Evolutionary conservation across 2,797 vertebrate genomes (phyloP).

Genomic region (Sternotherus odoratus): DNA sequence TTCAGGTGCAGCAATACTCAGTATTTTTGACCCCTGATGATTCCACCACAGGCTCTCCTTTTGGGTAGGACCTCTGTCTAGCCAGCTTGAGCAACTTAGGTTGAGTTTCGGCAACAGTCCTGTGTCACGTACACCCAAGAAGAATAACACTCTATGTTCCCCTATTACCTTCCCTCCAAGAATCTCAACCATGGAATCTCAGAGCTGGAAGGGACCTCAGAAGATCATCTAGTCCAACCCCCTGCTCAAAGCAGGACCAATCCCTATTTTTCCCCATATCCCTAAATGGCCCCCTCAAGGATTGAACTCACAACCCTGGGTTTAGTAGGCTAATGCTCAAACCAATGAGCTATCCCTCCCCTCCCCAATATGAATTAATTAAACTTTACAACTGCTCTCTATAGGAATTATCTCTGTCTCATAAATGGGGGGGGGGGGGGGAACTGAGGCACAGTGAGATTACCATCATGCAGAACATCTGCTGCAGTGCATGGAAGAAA

Average conservation of each 20-base stretch:
- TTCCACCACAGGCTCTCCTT: conserved; percentile 14
- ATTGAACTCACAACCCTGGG: too few species aligned
- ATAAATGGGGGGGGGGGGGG: not conserved
- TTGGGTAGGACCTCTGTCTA: conserved; percentile 28
- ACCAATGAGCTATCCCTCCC: too few species aligned
- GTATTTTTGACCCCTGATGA: conserved; percentile 9
- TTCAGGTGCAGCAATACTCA: conserved; percentile 72
- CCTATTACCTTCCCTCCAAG: not conserved
- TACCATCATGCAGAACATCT: rapidly evolving
- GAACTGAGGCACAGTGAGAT: not conserved
- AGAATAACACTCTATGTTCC: conserved; percentile 16
- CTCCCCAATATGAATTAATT: conserved; percentile 20
- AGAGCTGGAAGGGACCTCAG: too few species aligned
- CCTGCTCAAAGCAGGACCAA: too few species aligned
- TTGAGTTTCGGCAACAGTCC: conserved; percentile 25
- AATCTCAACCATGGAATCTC: too few species aligned
- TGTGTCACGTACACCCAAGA: not conserved
- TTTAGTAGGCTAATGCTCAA: too few species aligned
- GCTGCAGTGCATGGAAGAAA: rapidly evolving
- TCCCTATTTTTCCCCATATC: too few species aligned
- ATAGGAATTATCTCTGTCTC: not conserved
- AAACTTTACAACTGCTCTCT: not conserved
- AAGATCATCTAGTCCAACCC: too few species aligned
- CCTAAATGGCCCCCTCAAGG: too few species aligned
- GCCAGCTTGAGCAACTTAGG: conserved; percentile 25